Conservation (phyloP, 2,113 vertebrate species). For the Cyprinodon tularosa region DNA sequence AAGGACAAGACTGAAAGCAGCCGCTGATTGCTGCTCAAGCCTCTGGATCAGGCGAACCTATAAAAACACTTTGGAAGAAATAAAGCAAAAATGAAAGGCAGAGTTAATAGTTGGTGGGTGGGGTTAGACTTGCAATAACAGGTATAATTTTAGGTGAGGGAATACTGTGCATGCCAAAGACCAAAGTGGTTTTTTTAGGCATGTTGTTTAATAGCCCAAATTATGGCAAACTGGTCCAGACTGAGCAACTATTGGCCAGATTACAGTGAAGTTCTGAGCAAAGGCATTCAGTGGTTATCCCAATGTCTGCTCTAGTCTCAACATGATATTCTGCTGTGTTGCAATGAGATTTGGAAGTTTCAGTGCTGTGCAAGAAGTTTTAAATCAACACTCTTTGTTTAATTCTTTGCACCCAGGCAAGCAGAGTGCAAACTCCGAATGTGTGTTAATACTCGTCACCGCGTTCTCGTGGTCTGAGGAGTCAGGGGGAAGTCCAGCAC, state of each 20-base stretch:
- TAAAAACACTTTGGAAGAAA: neutral
- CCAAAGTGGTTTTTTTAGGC: neutral
- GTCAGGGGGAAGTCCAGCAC: no score
- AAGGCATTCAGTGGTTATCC: neutral
- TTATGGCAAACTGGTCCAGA: neutral
- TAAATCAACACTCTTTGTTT: neutral
- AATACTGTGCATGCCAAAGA: slow-evolving; percentile 9
- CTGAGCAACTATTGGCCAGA: neutral
- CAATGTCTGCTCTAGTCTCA: neutral
- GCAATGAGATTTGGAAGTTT: neutral
- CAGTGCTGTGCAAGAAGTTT: neutral
- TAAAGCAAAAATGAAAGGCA: neutral
- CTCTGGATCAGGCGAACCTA: neutral
- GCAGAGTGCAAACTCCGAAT: neutral
- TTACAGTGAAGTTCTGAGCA: neutral
- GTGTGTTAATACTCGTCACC: no score
- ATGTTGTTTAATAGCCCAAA: neutral
- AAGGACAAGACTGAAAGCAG: neutral
- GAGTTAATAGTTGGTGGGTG: neutral
- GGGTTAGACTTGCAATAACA: neutral
- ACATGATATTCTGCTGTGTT: neutral
- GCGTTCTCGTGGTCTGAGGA: no score
- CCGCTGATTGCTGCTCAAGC: neutral
- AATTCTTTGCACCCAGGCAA: neutral
- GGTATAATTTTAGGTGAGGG: slow-evolving; percentile 6